phyloP scores from a whole-genome alignment of 2,888 invertebrate genomes.

The Agrochola lychnidis region DNA sequence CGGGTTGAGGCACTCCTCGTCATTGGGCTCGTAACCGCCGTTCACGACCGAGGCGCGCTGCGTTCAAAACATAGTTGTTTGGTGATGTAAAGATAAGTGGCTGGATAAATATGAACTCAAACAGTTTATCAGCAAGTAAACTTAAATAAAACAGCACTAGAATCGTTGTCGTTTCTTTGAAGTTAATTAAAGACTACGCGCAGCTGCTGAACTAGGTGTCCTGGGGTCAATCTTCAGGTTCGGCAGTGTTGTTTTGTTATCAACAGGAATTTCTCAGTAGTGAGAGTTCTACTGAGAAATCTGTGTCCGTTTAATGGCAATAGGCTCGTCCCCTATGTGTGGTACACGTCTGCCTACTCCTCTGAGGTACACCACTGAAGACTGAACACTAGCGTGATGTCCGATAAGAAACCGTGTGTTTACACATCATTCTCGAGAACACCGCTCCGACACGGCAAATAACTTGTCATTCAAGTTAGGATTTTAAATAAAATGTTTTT shows the following conservation, averaged over 20 bases:
- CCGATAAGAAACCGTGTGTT: not conserved
- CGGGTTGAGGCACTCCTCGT: conserved; percentile 97
- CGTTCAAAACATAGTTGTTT: not conserved
- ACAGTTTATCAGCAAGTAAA: not conserved
- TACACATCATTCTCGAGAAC: not conserved
- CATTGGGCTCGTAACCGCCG: conserved; percentile 96
- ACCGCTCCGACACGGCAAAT: no score
- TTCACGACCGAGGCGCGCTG: conserved; percentile 91
- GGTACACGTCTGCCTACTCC: no score
- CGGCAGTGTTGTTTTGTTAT: no score
- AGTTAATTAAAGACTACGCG: not conserved
- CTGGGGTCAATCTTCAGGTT: not conserved
- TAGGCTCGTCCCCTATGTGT: no score
- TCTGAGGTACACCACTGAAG: not conserved
- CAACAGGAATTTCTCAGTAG: no score
- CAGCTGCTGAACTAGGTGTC: not conserved
- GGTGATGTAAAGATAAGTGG: not conserved
- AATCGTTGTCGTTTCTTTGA: not conserved
- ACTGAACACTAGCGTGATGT: not conserved
- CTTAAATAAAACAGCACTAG: not conserved
- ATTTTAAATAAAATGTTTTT: no score
- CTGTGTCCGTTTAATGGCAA: no score
- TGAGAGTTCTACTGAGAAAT: no score
- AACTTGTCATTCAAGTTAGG: no score
- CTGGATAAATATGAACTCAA: not conserved